Evolutionary conservation across 1,140 invertebrate species (phyloP).

Genomic region (Drosophila lacertosa): DNA sequence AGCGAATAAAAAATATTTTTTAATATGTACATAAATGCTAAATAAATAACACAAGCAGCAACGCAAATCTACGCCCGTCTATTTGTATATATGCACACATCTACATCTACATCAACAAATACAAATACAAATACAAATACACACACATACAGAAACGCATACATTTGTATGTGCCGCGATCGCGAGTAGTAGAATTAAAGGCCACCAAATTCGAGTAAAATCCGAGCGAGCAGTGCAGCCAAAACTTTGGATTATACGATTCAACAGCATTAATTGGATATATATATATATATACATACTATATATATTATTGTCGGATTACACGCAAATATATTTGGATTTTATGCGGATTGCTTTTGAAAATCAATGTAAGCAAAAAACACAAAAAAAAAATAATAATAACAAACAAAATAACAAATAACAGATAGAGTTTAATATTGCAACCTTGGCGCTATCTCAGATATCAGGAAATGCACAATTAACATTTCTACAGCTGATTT

Average conservation of each 20-base stretch:
- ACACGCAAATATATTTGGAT: conserved; percentile 34
- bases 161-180: conserved; percentile 43
- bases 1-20: conserved; percentile 73
- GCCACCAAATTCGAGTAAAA: conserved; percentile 38
- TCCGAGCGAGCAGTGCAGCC: conserved; percentile 18
- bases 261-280: conserved; percentile 55
- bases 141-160: conserved; percentile 31
- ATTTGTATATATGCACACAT: conserved; percentile 19
- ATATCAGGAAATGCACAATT: conserved; percentile 37
- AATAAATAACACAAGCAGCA: conserved; percentile 62
- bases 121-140: conserved; percentile 25
- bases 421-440: background rate
- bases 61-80: conserved; percentile 36
- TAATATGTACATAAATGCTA: conserved; percentile 76
- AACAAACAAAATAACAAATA: conserved; percentile 4
- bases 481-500: conserved; percentile 16
- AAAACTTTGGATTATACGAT: conserved; percentile 58
- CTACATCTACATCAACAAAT: conserved; percentile 5
- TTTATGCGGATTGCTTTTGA: conserved; percentile 79
- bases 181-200: conserved; percentile 42
- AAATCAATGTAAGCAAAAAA: conserved; percentile 72
- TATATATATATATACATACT: conserved; percentile 40
- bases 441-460: conserved; percentile 15
- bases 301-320: conserved; percentile 2
- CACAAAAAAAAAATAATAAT: conserved; percentile 3